These are phyloP conservation scores for Gonatopus flavifemur DNA, from an alignment of 1,140 invertebrate genomes.

Conservation along the genomic window DNA sequence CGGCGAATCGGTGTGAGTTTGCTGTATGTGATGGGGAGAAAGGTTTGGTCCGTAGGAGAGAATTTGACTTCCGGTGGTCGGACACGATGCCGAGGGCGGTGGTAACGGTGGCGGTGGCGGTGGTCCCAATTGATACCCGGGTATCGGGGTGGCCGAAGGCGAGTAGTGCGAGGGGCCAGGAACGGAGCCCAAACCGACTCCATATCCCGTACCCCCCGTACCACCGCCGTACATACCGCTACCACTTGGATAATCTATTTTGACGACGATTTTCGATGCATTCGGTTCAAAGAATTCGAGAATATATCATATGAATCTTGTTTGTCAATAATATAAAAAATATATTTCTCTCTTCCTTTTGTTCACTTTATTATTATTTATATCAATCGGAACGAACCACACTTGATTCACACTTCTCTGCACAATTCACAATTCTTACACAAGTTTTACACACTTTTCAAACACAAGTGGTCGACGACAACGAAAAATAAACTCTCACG, in stretches of 20 bases:
- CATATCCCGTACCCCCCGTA: slow-evolving; percentile 47
- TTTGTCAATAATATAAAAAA: too few relatives aligned
- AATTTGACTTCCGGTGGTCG: slow-evolving; percentile 48
- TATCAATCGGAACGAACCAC: too few relatives aligned
- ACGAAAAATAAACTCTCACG: too few relatives aligned
- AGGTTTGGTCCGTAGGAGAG: slow-evolving; percentile 49
- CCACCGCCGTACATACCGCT: slow-evolving; percentile 60
- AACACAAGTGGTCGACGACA: too few relatives aligned
- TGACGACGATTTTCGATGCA: too few relatives aligned
- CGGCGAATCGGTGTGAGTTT: slow-evolving; percentile 51
- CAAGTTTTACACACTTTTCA: too few relatives aligned
- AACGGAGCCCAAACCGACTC: slow-evolving; percentile 45
- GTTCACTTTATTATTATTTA: too few relatives aligned
- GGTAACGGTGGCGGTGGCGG: slow-evolving; percentile 51
- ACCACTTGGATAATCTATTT: slow-evolving; percentile 54
- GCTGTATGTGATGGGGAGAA: slow-evolving; percentile 52
- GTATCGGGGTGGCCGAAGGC: slow-evolving; percentile 55
- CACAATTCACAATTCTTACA: too few relatives aligned
- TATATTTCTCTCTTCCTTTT: too few relatives aligned
- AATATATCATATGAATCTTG: too few relatives aligned
- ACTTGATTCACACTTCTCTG: too few relatives aligned
- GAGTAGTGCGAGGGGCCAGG: slow-evolving; percentile 59
- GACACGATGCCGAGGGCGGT: slow-evolving; percentile 31
- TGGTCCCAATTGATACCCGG: slow-evolving; percentile 49
- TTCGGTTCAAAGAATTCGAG: too few relatives aligned